phyloP scores from a whole-genome alignment of 2,113 vertebrate species.

The Cricetomys ansorgei region DNA sequence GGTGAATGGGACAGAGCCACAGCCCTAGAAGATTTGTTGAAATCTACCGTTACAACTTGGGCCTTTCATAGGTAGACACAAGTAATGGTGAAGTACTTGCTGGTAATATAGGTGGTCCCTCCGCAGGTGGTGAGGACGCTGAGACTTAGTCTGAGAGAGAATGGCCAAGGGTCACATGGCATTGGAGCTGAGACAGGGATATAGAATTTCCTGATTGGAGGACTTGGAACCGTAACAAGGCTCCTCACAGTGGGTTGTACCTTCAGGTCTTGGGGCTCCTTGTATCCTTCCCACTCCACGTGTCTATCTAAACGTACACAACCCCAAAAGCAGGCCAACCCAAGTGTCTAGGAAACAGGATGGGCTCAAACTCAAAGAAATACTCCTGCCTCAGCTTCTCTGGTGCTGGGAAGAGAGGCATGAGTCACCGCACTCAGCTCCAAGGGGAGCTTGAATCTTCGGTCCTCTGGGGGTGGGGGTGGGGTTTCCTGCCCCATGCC shows the following conservation, averaged over 20 bases:
- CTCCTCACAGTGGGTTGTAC: neutral
- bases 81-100: neutral
- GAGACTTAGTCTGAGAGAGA: neutral
- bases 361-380: neutral
- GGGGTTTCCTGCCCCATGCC: constrained; percentile 9
- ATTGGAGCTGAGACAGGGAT: neutral
- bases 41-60: neutral
- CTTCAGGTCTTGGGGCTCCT: neutral
- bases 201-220: neutral
- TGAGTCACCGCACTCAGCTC: neutral
- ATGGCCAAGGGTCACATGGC: neutral
- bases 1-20: neutral
- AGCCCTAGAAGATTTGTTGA: neutral
- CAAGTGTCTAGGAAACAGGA: neutral
- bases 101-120: neutral
- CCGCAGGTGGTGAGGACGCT: neutral
- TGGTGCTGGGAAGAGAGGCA: neutral
- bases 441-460: neutral
- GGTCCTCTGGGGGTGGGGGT: neutral
- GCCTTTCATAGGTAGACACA: neutral
- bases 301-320: neutral
- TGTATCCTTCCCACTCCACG: neutral
- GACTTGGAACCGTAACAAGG: neutral
- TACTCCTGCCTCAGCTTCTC: neutral
- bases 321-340: neutral